phyloP scores from a whole-genome alignment of 2,113 vertebrate genomes.

The Canis aureus region DNA sequence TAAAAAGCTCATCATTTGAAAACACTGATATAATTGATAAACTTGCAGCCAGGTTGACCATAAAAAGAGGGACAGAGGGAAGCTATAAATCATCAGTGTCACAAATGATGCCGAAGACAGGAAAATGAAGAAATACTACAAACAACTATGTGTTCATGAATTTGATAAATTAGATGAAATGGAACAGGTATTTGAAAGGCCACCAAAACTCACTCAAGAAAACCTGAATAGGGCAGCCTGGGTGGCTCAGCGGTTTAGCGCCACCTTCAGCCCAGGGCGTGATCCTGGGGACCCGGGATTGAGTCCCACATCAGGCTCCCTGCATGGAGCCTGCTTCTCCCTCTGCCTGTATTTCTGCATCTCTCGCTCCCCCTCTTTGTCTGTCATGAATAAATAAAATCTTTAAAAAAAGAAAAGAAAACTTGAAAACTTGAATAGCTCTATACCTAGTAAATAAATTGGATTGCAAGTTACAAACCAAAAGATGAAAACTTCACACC shows the following conservation, averaged over 20 bases:
- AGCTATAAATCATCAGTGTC: not conserved
- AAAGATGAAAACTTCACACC: not conserved
- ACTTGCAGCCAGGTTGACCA: not conserved
- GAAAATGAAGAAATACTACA: slow-evolving; percentile 14
- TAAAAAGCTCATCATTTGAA: not conserved
- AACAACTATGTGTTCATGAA: not conserved
- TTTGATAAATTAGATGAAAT: slow-evolving; percentile 2
- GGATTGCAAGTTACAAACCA: not conserved
- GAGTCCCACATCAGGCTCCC: too few species aligned
- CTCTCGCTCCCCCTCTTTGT: too few species aligned
- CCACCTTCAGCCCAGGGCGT: too few species aligned
- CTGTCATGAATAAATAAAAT: too few species aligned
- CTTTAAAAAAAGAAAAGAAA: too few species aligned
- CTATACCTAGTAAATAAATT: slow-evolving; percentile 1
- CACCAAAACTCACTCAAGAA: slow-evolving; percentile 9
- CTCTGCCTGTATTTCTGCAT: too few species aligned
- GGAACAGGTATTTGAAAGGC: not conserved
- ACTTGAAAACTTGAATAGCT: not conserved
- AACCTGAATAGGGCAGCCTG: not conserved
- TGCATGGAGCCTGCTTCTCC: too few species aligned
- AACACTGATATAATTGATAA: not conserved
- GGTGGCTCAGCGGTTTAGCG: too few species aligned
- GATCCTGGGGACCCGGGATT: too few species aligned
- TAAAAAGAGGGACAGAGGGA: not conserved
- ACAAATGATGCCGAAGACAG: not conserved